Evolutionary conservation across 2,113 vertebrate genomes (phyloP).

Genomic region (Tupaia chinensis): DNA sequence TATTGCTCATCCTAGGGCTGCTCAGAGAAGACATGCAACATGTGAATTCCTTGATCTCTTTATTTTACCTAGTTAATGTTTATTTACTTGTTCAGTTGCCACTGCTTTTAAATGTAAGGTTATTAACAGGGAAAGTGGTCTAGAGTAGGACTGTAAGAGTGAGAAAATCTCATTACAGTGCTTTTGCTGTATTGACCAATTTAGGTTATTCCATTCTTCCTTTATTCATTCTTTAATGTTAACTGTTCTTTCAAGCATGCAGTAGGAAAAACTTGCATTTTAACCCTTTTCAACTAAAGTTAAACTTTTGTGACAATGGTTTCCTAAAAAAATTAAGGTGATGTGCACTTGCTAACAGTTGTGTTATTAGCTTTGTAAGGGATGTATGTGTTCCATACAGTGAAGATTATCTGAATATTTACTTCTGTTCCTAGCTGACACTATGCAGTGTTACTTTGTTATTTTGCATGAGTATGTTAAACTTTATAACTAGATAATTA

Average conservation of each 20-base stretch:
- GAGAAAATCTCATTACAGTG: neutral
- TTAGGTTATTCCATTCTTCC: slow-evolving; percentile 3
- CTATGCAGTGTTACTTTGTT: neutral
- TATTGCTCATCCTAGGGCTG: slow-evolving; percentile 69
- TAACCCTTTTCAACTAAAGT: neutral
- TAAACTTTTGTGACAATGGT: slow-evolving; percentile 9
- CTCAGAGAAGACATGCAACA: slow-evolving; percentile 52
- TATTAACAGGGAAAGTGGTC: slow-evolving; percentile 22
- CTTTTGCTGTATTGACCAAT: neutral
- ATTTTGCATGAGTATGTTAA: slow-evolving; percentile 5
- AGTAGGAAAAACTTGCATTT: neutral
- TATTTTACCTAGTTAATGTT: neutral
- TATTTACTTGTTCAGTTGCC: neutral
- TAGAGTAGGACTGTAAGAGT: neutral
- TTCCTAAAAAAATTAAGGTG: neutral
- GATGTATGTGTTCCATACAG: neutral
- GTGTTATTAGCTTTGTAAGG: neutral
- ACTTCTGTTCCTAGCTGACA: slow-evolving; percentile 12
- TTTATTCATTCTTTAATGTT: slow-evolving; percentile 27
- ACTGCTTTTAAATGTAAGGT: slow-evolving; percentile 44
- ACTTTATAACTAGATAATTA: slow-evolving; percentile 7
- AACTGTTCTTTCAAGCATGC: slow-evolving; percentile 26
- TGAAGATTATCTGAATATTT: neutral
- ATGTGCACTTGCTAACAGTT: slow-evolving; percentile 15
- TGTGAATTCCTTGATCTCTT: slow-evolving; percentile 21